phyloP scores from a whole-genome alignment of 2,888 invertebrate species.

The Arrhopalites spinosus region DNA sequence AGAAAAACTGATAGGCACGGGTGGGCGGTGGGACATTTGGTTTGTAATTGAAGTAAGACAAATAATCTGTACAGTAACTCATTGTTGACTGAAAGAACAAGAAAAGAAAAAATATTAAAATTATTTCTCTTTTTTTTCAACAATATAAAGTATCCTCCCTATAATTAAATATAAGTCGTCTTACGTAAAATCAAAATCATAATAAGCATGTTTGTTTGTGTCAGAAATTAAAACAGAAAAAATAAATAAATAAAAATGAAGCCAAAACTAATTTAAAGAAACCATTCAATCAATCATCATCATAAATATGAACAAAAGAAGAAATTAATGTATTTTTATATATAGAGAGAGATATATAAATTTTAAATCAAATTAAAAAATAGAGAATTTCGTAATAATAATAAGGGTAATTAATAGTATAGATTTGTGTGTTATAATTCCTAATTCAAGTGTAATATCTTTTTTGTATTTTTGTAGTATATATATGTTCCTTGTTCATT shows the following conservation, averaged over 20 bases:
- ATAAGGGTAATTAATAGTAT: neutral
- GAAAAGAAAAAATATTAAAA: constrained; percentile 4
- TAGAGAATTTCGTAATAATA: neutral
- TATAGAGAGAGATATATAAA: neutral
- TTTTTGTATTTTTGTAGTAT: neutral
- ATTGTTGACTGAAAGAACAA: constrained; percentile 12
- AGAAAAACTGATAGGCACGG: constrained; percentile 16
- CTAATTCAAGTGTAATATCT: neutral
- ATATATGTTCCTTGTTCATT: neutral
- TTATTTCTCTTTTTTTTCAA: neutral
- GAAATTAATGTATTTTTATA: no score
- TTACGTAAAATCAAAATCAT: neutral
- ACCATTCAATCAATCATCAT: no score
- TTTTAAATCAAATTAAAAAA: neutral
- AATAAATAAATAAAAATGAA: constrained; percentile 1
- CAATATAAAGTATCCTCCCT: neutral
- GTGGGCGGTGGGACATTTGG: constrained; percentile 35
- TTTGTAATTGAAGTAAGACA: constrained; percentile 33
- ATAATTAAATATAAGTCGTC: neutral
- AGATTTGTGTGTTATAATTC: neutral
- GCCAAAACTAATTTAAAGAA: neutral
- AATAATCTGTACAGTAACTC: constrained; percentile 18
- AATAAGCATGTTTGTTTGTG: neutral
- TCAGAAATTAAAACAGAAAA: neutral
- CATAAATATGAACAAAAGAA: neutral